A percentile compares a stretch with the other conserved stretches of the same genome.
phyloP scores from a whole-genome alignment of 2,797 vertebrate genomes.

The Clarias fuscus region DNA sequence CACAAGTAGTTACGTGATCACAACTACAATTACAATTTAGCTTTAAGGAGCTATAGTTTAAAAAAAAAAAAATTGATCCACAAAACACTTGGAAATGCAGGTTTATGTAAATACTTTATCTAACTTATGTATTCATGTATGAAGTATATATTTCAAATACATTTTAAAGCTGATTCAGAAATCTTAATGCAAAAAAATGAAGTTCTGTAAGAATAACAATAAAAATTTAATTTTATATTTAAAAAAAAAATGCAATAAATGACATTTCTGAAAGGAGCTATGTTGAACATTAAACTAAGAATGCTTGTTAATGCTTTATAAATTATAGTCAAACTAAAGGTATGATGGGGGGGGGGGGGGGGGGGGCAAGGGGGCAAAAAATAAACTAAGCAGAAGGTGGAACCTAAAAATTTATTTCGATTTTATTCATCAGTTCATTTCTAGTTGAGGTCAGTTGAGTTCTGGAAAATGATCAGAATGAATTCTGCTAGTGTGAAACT shows the following conservation, averaged over 20 bases:
- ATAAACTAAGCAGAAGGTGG: background rate
- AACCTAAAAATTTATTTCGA: background rate
- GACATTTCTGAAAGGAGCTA: background rate
- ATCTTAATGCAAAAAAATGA: background rate
- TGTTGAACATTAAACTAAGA: background rate
- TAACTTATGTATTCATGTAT: background rate
- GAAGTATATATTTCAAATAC: background rate
- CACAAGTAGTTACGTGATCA: background rate
- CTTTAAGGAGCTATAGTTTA: background rate
- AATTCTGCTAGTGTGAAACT: slow-evolving; percentile 53
- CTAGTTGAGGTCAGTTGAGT: background rate
- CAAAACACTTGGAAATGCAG: no score
- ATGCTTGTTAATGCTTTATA: background rate
- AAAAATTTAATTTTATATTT: no score
- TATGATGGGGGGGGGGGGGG: no score
- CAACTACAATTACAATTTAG: background rate
- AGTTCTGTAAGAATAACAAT: background rate
- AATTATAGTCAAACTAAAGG: background rate
- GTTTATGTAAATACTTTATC: no score
- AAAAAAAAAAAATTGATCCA: no score
- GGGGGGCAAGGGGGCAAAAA: background rate
- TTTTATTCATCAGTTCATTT: background rate
- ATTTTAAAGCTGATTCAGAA: background rate
- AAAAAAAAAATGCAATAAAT: no score
- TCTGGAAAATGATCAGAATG: background rate